Conservation (phyloP, 23 tunicate genomes). For the Halocynthia aurantium region DNA sequence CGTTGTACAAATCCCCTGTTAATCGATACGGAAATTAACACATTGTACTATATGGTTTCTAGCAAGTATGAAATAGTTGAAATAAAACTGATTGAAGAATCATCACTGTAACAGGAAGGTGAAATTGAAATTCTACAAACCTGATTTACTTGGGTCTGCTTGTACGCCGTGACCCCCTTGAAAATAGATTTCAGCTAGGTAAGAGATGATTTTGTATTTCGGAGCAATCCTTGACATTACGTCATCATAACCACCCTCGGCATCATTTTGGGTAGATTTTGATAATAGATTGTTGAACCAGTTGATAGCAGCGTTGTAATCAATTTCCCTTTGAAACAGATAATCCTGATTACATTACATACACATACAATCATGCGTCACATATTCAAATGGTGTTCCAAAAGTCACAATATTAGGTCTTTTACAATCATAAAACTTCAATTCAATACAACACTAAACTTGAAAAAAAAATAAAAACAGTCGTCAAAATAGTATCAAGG, state of each 20-base stretch:
- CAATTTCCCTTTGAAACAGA: constrained; percentile 21
- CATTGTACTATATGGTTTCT: background rate
- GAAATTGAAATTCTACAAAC: constrained; percentile 18
- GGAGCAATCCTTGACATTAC: constrained; percentile 70
- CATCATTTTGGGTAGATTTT: constrained; percentile 38
- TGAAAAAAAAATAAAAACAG: too few relatives aligned
- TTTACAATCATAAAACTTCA: too few relatives aligned
- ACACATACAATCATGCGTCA: too few relatives aligned
- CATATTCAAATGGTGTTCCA: too few relatives aligned
- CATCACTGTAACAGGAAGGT: background rate
- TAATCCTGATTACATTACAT: too few relatives aligned
- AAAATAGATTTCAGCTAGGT: constrained; percentile 62
- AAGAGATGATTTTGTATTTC: constrained; percentile 48
- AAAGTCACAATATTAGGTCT: too few relatives aligned
- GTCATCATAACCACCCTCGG: constrained; percentile 78
- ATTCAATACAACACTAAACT: too few relatives aligned
- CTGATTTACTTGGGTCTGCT: constrained; percentile 61
- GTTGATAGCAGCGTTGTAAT: constrained; percentile 45
- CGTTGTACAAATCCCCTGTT: constrained; percentile 68
- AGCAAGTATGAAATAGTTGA: background rate
- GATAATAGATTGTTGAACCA: constrained; percentile 51
- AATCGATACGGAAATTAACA: background rate
- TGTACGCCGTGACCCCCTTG: constrained; percentile 76
- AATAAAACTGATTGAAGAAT: background rate
- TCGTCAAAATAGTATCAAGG: too few relatives aligned